Conservation (phyloP, 2,797 vertebrate genomes). For the Cyclopterus lumpus region DNA sequence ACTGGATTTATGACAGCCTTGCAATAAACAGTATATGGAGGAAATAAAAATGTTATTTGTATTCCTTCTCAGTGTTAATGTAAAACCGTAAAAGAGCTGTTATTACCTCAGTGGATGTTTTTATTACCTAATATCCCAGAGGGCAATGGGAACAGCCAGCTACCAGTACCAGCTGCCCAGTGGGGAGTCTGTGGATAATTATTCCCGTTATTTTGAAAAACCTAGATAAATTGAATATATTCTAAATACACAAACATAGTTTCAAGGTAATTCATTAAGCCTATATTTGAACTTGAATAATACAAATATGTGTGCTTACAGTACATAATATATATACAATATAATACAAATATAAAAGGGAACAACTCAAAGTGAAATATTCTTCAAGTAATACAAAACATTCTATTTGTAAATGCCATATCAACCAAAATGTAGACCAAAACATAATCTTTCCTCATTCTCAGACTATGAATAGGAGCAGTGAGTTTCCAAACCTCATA, state of each 20-base stretch:
- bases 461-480: conserved; percentile 33
- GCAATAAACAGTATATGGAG: conserved; percentile 32
- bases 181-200: conserved; percentile 3
- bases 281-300: neutral
- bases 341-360: neutral
- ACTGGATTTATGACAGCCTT: conserved; percentile 29
- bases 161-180: conserved; percentile 8
- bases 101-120: conserved; percentile 34
- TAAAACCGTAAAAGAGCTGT: conserved; percentile 43
- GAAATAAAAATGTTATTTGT: conserved; percentile 40
- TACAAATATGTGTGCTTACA: too few relatives aligned
- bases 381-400: neutral
- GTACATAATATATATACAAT: too few relatives aligned
- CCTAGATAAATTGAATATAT: neutral
- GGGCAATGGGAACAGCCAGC: conserved; percentile 6
- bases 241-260: neutral
- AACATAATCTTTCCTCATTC: conserved; percentile 36
- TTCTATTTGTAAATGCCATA: conserved; percentile 2
- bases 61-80: conserved; percentile 35
- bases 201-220: conserved; percentile 8
- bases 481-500: conserved; percentile 45
- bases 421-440: conserved; percentile 2
- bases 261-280: neutral
- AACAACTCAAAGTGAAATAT: neutral
- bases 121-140: conserved; percentile 39